These are phyloP conservation scores for Pseudonaja textilis DNA, from an alignment of 2,113 vertebrate genomes.

Conservation along the genomic window DNA sequence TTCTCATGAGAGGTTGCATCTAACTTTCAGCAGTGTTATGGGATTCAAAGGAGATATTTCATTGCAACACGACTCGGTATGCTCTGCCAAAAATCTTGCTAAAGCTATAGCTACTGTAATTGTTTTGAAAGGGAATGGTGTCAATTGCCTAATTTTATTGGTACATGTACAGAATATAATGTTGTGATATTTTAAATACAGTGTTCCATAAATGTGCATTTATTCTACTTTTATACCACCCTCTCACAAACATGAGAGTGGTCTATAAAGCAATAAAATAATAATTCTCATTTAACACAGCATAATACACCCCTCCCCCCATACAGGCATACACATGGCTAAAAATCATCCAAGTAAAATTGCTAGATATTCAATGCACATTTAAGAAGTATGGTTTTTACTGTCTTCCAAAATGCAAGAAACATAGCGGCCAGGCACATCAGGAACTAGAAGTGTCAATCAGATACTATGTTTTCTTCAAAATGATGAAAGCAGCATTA, in stretches of 20 bases:
- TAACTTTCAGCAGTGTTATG: accelerated
- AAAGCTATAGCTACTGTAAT: conserved; percentile 7
- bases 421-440: not conserved
- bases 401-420: not conserved
- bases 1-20: not conserved
- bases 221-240: not conserved
- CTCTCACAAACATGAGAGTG: not conserved
- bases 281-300: not conserved
- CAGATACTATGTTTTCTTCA: not conserved
- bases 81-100: conserved; percentile 10
- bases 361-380: not conserved
- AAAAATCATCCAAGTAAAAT: not conserved
- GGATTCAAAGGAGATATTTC: not conserved
- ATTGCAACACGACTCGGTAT: not conserved
- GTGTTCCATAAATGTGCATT: not conserved
- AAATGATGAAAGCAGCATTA: not conserved
- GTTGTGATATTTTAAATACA: not conserved
- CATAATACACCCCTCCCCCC: not conserved
- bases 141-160: not conserved
- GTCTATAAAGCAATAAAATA: not conserved
- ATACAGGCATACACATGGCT: not conserved
- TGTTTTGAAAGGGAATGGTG: not conserved
- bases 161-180: not conserved
- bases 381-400: not conserved
- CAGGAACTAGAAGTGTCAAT: not conserved